Evolutionary conservation across 2,797 vertebrate genomes (phyloP).

Genomic region (Mycteria americana): DNA sequence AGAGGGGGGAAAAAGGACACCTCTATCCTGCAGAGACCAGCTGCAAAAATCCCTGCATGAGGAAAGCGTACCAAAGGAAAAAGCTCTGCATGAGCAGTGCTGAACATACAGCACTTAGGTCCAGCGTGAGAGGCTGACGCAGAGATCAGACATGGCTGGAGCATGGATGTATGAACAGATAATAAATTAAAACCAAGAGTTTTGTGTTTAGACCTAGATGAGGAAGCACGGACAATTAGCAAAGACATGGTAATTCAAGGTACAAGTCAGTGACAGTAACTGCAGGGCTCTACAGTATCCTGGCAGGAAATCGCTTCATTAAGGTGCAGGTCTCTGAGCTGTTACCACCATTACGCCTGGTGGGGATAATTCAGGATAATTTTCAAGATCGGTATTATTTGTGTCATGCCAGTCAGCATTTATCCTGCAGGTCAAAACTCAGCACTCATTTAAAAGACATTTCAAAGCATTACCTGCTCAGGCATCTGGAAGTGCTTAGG

Average conservation of each 20-base stretch:
- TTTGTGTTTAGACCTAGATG: neutral
- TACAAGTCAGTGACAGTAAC: neutral
- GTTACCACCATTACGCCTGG: neutral
- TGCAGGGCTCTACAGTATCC: neutral
- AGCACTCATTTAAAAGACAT: constrained; percentile 56
- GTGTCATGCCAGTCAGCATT: constrained; percentile 54
- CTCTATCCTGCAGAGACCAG: neutral
- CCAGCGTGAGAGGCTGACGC: accelerated
- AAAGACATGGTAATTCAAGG: neutral
- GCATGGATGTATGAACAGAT: neutral
- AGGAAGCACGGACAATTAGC: neutral
- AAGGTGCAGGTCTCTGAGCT: constrained; percentile 13
- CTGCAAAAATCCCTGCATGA: neutral
- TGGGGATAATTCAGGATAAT: constrained; percentile 62
- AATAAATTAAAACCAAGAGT: neutral
- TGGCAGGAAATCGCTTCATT: constrained; percentile 48
- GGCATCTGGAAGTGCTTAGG: constrained; percentile 73
- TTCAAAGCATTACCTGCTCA: constrained; percentile 66
- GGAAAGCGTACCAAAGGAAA: neutral
- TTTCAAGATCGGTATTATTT: constrained; percentile 49
- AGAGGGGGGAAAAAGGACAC: neutral
- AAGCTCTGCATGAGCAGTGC: neutral
- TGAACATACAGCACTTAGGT: neutral
- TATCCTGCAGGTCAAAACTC: constrained; percentile 61
- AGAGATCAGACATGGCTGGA: neutral